These are phyloP conservation scores for Lamproptera curius DNA, from an alignment of 2,888 invertebrate genomes.

Conservation along the genomic window DNA sequence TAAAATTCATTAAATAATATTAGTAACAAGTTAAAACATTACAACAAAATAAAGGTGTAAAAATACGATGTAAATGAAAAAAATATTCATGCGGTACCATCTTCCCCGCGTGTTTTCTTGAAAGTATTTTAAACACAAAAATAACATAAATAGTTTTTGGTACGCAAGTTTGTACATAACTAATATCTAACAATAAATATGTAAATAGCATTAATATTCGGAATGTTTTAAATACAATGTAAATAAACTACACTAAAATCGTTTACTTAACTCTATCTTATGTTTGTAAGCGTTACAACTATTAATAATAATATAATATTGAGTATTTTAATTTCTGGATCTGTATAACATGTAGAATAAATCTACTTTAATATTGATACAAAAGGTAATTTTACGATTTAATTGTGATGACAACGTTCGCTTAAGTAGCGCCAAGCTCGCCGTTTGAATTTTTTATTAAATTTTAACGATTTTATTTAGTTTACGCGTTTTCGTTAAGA, in stretches of 20 bases:
- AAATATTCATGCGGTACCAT: constrained; percentile 26
- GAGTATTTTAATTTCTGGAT: constrained; percentile 5
- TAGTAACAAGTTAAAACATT: constrained; percentile 38
- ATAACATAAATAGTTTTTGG: constrained; percentile 15
- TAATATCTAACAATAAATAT: background rate
- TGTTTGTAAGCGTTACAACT: background rate
- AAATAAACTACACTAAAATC: background rate
- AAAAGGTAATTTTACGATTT: constrained; percentile 4
- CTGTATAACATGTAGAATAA: constrained; percentile 1
- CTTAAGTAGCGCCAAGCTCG: too few relatives aligned
- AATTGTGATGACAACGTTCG: too few relatives aligned
- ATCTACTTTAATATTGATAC: constrained; percentile 6
- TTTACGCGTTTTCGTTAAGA: too few relatives aligned
- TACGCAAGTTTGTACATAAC: background rate
- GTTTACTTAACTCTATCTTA: background rate
- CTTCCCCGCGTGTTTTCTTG: background rate
- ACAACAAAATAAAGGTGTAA: constrained; percentile 30
- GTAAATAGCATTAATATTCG: background rate
- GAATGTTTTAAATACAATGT: constrained; percentile 5
- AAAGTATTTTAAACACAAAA: constrained; percentile 19
- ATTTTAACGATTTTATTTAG: too few relatives aligned
- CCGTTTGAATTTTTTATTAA: too few relatives aligned
- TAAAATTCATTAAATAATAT: constrained; percentile 33
- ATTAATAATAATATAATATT: background rate
- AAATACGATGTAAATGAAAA: constrained; percentile 21